Evolutionary conservation across 2,113 vertebrate genomes (phyloP).

Genomic region (Lates calcarifer): DNA sequence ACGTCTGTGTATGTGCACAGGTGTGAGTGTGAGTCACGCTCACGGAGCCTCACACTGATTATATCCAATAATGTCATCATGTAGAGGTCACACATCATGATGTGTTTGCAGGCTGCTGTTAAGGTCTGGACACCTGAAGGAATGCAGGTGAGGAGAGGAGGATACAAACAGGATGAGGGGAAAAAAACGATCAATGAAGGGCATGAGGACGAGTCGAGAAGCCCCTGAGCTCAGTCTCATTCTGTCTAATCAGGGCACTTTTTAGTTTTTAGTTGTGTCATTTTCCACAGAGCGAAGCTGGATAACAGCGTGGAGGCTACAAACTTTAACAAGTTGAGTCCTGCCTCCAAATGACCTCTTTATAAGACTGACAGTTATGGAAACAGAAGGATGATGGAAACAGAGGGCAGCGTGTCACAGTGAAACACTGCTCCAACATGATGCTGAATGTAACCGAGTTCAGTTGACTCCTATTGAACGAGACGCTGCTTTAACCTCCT

Average conservation of each 20-base stretch:
- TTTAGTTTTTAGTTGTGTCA: not conserved
- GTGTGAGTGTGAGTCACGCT: not conserved
- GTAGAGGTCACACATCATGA: constrained; percentile 32
- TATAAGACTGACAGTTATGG: not conserved
- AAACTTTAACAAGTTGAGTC: not conserved
- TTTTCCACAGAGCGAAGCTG: not conserved
- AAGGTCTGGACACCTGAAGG: constrained; percentile 20
- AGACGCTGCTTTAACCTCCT: too few relatives aligned
- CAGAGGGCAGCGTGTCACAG: not conserved
- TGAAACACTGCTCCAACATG: not conserved
- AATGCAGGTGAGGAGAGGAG: not conserved
- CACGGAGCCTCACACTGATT: constrained; percentile 19
- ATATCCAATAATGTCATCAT: constrained; percentile 39
- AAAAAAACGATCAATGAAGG: constrained; percentile 3
- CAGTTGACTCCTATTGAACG: too few relatives aligned
- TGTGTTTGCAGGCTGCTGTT: constrained; percentile 35
- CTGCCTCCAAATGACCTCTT: not conserved
- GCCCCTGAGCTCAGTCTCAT: not conserved
- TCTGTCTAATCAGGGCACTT: not conserved
- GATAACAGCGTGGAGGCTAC: not conserved
- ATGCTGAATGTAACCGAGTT: not conserved
- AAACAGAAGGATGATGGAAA: not conserved
- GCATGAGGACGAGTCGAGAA: not conserved
- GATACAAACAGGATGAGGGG: constrained; percentile 9
- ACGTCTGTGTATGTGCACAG: not conserved